Evolutionary conservation across 2,888 invertebrate genomes (phyloP), one percentile per base, ranked within the genome.

Genomic region (Drosophila mimica): DNA sequence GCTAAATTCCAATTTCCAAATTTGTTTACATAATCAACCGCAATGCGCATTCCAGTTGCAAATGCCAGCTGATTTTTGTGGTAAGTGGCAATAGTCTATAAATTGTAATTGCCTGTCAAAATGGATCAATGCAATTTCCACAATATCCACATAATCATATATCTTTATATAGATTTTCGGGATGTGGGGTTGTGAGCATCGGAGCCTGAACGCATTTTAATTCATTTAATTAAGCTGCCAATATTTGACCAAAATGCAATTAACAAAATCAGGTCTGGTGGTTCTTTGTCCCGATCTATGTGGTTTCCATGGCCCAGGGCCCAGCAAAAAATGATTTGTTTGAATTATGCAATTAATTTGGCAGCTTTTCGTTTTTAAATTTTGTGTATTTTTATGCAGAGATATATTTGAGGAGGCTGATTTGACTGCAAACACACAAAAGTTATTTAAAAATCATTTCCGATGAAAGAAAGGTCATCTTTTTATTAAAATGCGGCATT

Each of bases 231-330:
- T 90, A 91, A 90, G 90, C 89, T 91, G 89, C 91, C 91, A 90
- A 91, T 91, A 91, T 91, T 91, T 89, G 91, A 91, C 91, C 91
- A 89, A 83, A 90, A 90, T 91, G 91, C 91, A 90, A 91, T 90
- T 90, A 90, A 90, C 90, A 90, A 87, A 81, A 84, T 85, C 74
- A 59, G 77, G 52, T 54, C 34, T 64, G 71, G 62, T 8, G 48
- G 56, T 7, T 25, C 59, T 48, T 33, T 70, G 30, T 30, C 34
- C 74, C 17, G 33, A 53, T 52, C 34, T 4, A 43, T 74, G 67
- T 57, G 69, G 63, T 79, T 71, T 36, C 38, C 13, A 40, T 65
- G 69, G 62, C 49, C 51, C n/a, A n/a, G 52, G 38, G 52, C 7
- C 58, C 17, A 38, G 25, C 28, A 51, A 34, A 20, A 31, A 33